Evolutionary conservation across 2,888 invertebrate species (phyloP).

Genomic region (Polyploca ridens): DNA sequence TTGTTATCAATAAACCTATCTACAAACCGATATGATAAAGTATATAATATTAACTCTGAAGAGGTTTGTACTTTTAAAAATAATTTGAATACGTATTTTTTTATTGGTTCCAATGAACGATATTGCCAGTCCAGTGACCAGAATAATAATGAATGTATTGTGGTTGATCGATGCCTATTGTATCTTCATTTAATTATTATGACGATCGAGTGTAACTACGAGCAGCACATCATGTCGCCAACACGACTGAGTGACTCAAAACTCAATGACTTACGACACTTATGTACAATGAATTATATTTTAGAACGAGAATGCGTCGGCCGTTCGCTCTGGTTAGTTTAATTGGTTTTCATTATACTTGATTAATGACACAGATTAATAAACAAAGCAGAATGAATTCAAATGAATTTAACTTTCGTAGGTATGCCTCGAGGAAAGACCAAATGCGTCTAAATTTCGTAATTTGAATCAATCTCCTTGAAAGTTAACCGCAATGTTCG

Average conservation of each 20-base stretch:
- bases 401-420: slow-evolving; percentile 32
- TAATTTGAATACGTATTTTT: neutral
- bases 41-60: slow-evolving; percentile 19
- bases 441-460: slow-evolving; percentile 29
- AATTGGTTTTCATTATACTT: slow-evolving; percentile 62
- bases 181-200: slow-evolving; percentile 39
- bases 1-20: slow-evolving; percentile 62
- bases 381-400: slow-evolving; percentile 38
- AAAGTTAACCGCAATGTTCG: slow-evolving; percentile 17
- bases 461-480: slow-evolving; percentile 27
- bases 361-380: slow-evolving; percentile 49
- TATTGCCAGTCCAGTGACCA: slow-evolving; percentile 42
- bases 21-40: slow-evolving; percentile 57
- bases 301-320: slow-evolving; percentile 32
- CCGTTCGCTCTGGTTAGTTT: slow-evolving; percentile 40
- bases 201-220: slow-evolving; percentile 37
- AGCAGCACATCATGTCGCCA: slow-evolving; percentile 35
- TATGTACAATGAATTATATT: slow-evolving; percentile 32
- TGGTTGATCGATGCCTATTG: slow-evolving; percentile 36
- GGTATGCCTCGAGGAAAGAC: slow-evolving; percentile 44
- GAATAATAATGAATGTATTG: slow-evolving; percentile 25
- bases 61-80: slow-evolving; percentile 14
- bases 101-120: neutral
- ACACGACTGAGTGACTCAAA: slow-evolving; percentile 41
- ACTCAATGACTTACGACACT: slow-evolving; percentile 40